Percentiles rank a stretch among this genome's conserved stretches.
These are phyloP conservation scores for Falco columbarius DNA, from an alignment of 2,797 vertebrate genomes.

Conservation along the genomic window DNA sequence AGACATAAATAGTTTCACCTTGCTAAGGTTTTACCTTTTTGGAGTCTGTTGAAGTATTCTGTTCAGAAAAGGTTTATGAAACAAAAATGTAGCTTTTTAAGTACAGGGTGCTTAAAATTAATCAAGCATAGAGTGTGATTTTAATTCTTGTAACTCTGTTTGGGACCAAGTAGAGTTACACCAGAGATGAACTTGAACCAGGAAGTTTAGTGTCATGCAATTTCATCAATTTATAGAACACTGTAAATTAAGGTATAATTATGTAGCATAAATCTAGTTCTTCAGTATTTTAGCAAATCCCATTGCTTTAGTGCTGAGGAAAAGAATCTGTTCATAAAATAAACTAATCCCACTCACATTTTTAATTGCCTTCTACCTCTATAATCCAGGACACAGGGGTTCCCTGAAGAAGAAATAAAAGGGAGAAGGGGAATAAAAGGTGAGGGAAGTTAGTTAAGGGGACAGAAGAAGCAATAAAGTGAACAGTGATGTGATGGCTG, in stretches of 20 bases:
- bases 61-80: not conserved
- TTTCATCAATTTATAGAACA: constrained; percentile 1
- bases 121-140: not conserved
- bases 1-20: not conserved
- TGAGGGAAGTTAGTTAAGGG: not conserved
- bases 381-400: not conserved
- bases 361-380: not conserved
- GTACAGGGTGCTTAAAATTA: not conserved
- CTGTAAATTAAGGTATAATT: not conserved
- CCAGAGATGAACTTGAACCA: not conserved
- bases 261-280: not conserved
- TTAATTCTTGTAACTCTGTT: constrained; percentile 3
- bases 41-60: not conserved
- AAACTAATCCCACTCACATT: not conserved
- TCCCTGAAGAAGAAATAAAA: not conserved
- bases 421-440: not conserved
- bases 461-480: not conserved
- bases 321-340: not conserved
- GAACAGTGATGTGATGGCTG: not conserved
- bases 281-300: not conserved
- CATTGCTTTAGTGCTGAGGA: not conserved
- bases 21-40: not conserved
- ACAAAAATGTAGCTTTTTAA: not conserved
- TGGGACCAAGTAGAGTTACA: not conserved
- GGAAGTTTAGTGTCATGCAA: not conserved